phyloP scores from a whole-genome alignment of 2,797 vertebrate genomes.

The Hemitrygon akajei region DNA sequence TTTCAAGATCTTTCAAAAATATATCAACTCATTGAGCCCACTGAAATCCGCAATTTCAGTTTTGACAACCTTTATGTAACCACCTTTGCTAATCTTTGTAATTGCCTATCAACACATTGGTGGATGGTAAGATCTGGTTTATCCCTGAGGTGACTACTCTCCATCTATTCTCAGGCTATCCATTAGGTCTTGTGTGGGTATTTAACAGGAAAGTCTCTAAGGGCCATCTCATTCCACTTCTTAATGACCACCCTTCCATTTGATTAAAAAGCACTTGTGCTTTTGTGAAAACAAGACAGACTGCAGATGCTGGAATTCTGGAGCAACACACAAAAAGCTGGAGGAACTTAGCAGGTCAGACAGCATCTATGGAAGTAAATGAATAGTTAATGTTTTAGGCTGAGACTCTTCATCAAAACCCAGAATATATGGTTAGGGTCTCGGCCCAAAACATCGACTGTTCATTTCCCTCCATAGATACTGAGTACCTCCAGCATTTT shows the following conservation, averaged over 20 bases:
- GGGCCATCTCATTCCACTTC: background rate
- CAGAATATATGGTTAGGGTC: too few species aligned
- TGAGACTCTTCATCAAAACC: too few species aligned
- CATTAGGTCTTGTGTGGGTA: background rate
- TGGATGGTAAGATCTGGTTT: background rate
- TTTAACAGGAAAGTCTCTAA: background rate
- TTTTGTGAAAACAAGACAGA: background rate
- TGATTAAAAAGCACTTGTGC: background rate
- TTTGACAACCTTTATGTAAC: background rate
- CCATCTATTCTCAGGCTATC: background rate
- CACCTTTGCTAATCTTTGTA: background rate
- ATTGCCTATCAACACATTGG: background rate
- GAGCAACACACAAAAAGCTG: too few species aligned
- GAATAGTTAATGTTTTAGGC: too few species aligned
- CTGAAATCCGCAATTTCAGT: background rate
- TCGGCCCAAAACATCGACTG: too few species aligned
- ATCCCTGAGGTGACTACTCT: background rate
- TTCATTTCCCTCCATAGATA: too few species aligned
- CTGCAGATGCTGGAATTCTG: too few species aligned
- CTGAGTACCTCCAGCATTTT: too few species aligned
- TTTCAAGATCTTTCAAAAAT: background rate
- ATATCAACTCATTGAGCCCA: background rate
- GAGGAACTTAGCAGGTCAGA: too few species aligned
- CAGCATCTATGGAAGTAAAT: too few species aligned
- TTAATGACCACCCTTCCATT: background rate